Evolutionary conservation across 1,140 invertebrate species (phyloP).

Genomic region (Ruditapes philippinarum): DNA sequence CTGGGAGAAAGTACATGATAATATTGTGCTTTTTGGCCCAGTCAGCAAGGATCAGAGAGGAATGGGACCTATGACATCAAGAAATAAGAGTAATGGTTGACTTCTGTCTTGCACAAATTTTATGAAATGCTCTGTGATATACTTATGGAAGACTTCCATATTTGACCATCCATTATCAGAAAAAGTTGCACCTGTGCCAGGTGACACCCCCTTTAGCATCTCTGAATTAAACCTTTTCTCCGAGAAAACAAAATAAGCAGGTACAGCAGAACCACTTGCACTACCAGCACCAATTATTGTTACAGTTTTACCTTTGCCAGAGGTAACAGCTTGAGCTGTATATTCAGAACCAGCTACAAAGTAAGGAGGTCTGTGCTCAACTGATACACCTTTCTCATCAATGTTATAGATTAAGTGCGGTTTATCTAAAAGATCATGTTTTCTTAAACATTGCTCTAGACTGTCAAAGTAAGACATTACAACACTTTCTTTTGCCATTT

Average conservation of each 20-base stretch:
- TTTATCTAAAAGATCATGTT: slow-evolving; percentile 71
- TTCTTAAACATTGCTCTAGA: slow-evolving; percentile 34
- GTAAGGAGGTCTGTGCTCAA: slow-evolving; percentile 62
- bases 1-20: slow-evolving; percentile 50
- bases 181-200: slow-evolving; percentile 30
- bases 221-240: slow-evolving; percentile 42
- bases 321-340: slow-evolving; percentile 8
- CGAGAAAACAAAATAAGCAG: slow-evolving; percentile 66
- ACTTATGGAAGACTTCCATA: slow-evolving; percentile 18
- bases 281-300: slow-evolving; percentile 75
- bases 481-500: slow-evolving; percentile 27
- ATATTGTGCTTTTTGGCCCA: slow-evolving; percentile 55
- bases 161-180: slow-evolving; percentile 61
- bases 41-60: neutral
- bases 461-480: slow-evolving; percentile 63
- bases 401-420: slow-evolving; percentile 73
- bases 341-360: neutral
- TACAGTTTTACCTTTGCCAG: slow-evolving; percentile 39
- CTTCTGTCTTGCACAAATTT: neutral
- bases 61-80: slow-evolving; percentile 55
- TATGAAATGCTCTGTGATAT: slow-evolving; percentile 30
- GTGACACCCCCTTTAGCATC: slow-evolving; percentile 19
- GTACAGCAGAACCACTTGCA: slow-evolving; percentile 63
- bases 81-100: neutral
- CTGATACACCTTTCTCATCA: slow-evolving; percentile 58